Percentiles rank a stretch among this genome's conserved stretches.
Evolutionary conservation across 2,888 invertebrate genomes (phyloP).

Genomic region (Rotaria magnacalcarata): DNA sequence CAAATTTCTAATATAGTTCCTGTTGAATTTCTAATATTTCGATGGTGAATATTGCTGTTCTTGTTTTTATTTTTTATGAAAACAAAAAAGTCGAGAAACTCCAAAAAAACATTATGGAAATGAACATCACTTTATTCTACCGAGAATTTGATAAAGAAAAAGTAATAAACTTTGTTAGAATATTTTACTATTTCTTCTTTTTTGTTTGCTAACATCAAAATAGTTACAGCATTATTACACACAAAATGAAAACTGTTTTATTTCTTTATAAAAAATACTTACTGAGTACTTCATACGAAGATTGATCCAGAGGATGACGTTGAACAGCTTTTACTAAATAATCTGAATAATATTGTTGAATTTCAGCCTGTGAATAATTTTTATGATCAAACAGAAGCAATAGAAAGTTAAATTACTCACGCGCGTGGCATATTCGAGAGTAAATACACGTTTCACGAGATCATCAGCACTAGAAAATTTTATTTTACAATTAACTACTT

Average conservation of each 20-base stretch:
- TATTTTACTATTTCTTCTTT: neutral
- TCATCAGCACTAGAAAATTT: conserved; percentile 21
- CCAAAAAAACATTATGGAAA: too few species aligned
- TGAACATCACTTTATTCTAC: too few species aligned
- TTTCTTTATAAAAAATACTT: neutral
- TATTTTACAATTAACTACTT: too few species aligned
- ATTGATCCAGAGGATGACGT: conserved; percentile 33
- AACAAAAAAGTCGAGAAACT: too few species aligned
- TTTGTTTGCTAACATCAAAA: neutral
- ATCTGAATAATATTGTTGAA: conserved; percentile 4
- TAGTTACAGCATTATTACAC: neutral
- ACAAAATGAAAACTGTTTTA: neutral
- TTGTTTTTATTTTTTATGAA: too few species aligned
- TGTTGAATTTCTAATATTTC: too few species aligned
- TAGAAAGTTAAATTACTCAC: neutral
- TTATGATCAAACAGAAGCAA: neutral
- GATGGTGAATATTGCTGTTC: too few species aligned
- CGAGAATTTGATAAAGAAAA: too few species aligned
- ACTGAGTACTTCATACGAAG: conserved; percentile 23
- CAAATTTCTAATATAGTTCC: too few species aligned
- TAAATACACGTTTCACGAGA: neutral
- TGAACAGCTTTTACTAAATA: conserved; percentile 29
- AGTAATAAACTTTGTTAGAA: too few species aligned
- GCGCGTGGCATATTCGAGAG: neutral
- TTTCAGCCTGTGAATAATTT: neutral